A percentile compares a stretch with the other conserved stretches of the same genome.
phyloP scores from a whole-genome alignment of 2,113 vertebrate genomes.

The Phodopus roborovskii region DNA sequence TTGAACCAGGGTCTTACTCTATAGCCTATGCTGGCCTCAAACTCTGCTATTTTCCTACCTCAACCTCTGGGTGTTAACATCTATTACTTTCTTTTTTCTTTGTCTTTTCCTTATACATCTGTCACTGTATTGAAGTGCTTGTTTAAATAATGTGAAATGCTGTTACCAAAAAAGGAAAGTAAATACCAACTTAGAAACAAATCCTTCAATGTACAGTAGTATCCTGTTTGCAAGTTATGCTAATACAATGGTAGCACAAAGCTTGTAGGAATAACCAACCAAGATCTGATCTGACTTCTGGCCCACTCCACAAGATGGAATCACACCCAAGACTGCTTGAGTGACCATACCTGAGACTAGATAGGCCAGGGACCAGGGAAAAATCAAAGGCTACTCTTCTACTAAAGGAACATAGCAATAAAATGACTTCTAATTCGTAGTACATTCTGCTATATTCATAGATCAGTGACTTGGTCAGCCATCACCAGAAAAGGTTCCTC shows the following conservation, averaged over 20 bases:
- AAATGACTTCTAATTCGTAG: not conserved
- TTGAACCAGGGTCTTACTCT: not conserved
- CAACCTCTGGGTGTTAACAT: not conserved
- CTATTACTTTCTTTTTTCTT: not conserved
- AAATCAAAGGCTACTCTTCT: not conserved
- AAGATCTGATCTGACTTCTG: not conserved
- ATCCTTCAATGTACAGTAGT: not conserved
- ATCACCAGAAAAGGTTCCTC: not conserved
- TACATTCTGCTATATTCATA: not conserved
- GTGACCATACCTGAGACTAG: not conserved
- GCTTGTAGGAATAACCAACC: not conserved
- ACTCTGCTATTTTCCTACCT: not conserved
- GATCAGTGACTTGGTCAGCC: not conserved
- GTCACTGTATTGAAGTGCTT: slow-evolving; percentile 1
- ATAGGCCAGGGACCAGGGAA: not conserved
- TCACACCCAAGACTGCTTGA: not conserved
- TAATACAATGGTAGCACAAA: not conserved
- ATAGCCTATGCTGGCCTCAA: not conserved
- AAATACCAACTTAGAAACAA: not conserved
- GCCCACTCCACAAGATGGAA: not conserved
- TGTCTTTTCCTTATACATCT: not conserved
- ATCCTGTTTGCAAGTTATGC: not conserved
- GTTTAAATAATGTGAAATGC: slow-evolving; percentile 37
- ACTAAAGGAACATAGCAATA: not conserved
- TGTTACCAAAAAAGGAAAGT: not conserved